Conservation (phyloP, 2,797 vertebrate species). For the Philypnodon macrostomus region DNA sequence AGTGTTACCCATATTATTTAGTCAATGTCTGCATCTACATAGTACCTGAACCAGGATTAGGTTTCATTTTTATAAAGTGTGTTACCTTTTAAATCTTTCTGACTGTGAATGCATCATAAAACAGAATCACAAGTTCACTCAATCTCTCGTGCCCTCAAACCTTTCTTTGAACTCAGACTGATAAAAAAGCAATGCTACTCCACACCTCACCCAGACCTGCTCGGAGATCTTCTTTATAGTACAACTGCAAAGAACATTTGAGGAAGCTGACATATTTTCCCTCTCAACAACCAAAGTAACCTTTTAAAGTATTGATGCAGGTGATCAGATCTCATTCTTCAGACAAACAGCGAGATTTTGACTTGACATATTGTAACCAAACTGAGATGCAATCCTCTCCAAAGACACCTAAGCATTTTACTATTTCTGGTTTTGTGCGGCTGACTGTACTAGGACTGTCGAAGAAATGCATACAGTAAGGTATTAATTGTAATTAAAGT, state of each 20-base stretch:
- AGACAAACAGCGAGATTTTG: conserved; percentile 50
- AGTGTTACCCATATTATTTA: too few species aligned
- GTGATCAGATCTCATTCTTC: conserved; percentile 43
- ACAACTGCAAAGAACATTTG: conserved; percentile 25
- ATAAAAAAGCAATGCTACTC: conserved; percentile 24
- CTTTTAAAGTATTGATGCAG: conserved; percentile 57
- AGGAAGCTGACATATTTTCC: conserved; percentile 46
- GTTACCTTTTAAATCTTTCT: conserved; percentile 43
- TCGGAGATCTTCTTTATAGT: conserved; percentile 17
- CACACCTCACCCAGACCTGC: conserved; percentile 35
- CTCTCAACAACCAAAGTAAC: conserved; percentile 51
- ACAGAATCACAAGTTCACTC: conserved; percentile 43
- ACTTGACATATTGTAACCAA: conserved; percentile 51
- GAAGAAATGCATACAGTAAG: too few species aligned
- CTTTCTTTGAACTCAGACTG: conserved; percentile 41
- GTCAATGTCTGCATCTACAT: conserved; percentile 15
- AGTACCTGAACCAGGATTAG: conserved; percentile 8
- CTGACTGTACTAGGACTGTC: too few species aligned
- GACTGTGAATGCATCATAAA: conserved; percentile 42
- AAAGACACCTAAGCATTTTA: conserved; percentile 24
- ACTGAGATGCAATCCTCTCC: conserved; percentile 37
- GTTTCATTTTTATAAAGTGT: conserved; percentile 14
- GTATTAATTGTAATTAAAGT: too few species aligned
- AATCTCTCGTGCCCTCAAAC: conserved; percentile 35
- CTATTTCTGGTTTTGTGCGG: too few species aligned